These are phyloP conservation scores for Hapalemur alaotrensis DNA, from an alignment of 2,797 vertebrate genomes.

Conservation along the genomic window DNA sequence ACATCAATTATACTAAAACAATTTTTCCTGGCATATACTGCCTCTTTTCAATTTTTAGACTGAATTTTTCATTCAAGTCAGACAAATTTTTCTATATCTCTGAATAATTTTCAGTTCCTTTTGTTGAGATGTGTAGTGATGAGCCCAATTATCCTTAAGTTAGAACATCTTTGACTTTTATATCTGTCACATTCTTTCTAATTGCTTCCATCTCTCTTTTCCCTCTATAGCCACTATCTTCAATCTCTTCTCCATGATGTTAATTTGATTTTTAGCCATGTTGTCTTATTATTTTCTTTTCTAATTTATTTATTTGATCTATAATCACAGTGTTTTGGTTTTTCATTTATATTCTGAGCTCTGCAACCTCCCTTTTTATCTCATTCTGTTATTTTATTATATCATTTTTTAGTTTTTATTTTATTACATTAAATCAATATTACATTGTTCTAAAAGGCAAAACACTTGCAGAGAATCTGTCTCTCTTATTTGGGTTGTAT, in stretches of 20 bases:
- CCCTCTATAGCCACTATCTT: background rate
- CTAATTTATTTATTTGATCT: background rate
- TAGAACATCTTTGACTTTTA: background rate
- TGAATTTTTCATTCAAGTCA: background rate
- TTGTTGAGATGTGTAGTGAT: background rate
- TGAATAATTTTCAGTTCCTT: background rate
- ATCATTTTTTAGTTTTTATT: background rate
- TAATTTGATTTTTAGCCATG: background rate
- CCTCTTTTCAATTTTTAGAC: background rate
- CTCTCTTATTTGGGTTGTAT: background rate
- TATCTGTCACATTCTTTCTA: background rate
- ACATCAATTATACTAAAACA: background rate
- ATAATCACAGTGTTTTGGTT: background rate
- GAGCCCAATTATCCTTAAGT: background rate
- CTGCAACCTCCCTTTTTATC: background rate
- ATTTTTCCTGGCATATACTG: background rate
- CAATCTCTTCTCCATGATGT: background rate
- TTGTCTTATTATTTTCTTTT: background rate
- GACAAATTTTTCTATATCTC: background rate
- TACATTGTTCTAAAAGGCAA: background rate
- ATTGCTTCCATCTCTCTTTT: background rate
- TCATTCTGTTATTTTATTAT: background rate
- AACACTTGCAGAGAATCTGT: background rate
- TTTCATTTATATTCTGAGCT: background rate
- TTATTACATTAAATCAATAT: background rate